These are phyloP conservation scores for Polyodon spathula DNA, from an alignment of 2,113 vertebrate species.

Conservation along the genomic window DNA sequence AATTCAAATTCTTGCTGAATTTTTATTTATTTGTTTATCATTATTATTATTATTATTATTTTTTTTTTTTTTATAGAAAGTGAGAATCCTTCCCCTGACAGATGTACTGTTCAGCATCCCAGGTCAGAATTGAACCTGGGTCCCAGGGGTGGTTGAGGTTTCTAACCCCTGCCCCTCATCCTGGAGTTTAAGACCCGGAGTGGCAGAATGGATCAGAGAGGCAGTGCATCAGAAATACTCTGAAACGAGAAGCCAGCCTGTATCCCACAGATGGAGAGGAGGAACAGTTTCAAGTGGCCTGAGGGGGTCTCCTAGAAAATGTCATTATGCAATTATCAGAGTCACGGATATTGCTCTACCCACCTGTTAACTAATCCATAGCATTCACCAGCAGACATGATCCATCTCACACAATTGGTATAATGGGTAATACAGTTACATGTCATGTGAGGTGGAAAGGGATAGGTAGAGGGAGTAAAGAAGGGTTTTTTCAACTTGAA, in stretches of 20 bases:
- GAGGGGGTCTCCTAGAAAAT: constrained; percentile 13
- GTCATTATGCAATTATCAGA: constrained; percentile 13
- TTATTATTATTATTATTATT: too few relatives aligned
- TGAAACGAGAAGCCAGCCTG: background rate
- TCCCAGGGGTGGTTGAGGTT: too few relatives aligned
- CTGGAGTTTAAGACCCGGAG: too few relatives aligned
- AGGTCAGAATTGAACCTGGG: too few relatives aligned
- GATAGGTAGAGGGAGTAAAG: constrained; percentile 5
- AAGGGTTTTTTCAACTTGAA: background rate
- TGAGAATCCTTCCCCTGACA: too few relatives aligned
- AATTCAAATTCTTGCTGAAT: too few relatives aligned
- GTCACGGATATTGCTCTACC: constrained; percentile 14
- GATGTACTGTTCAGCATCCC: too few relatives aligned
- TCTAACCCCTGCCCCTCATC: too few relatives aligned
- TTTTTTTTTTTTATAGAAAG: too few relatives aligned
- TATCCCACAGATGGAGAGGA: background rate
- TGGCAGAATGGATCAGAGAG: too few relatives aligned
- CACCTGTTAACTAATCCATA: constrained; percentile 47
- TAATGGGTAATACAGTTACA: constrained; percentile 44
- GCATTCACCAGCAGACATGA: constrained; percentile 31
- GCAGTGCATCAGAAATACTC: too few relatives aligned
- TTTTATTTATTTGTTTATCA: too few relatives aligned
- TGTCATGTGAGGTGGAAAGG: constrained; percentile 3
- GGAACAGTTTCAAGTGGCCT: constrained; percentile 10
- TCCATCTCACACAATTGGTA: constrained; percentile 24